Evolutionary conservation across 53 echinoderm and acorn worm species (phyloP).

Genomic region (Hippasteria phrygiana): DNA sequence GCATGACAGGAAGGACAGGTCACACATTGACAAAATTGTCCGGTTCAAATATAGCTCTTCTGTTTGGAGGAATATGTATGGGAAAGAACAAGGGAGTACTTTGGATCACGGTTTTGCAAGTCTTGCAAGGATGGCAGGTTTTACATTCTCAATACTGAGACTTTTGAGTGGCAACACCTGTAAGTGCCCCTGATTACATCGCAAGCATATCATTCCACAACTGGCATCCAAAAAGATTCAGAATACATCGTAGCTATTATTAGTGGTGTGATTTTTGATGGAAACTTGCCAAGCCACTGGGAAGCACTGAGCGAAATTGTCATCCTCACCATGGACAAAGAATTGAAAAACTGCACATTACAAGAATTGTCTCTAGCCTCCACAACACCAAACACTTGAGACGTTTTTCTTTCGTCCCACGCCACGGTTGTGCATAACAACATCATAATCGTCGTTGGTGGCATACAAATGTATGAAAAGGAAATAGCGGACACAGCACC

Average conservation of each 20-base stretch:
- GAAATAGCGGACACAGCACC: neutral
- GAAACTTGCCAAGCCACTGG: conserved; percentile 24
- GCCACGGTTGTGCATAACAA: conserved; percentile 20
- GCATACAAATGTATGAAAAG: conserved; percentile 4
- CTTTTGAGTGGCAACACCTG: conserved; percentile 34
- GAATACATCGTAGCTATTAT: conserved; percentile 9
- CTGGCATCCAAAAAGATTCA: conserved; percentile 12
- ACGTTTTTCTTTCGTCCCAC: conserved; percentile 37
- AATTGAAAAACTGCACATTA: conserved; percentile 24
- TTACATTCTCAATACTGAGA: conserved; percentile 32
- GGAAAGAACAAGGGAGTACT: neutral
- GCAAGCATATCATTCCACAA: conserved; percentile 34
- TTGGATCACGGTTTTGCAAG: conserved; percentile 15
- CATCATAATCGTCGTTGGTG: conserved; percentile 33
- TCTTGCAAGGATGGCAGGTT: conserved; percentile 53
- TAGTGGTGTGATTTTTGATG: conserved; percentile 30
- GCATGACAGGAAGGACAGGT: conserved; percentile 21
- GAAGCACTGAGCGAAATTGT: conserved; percentile 30
- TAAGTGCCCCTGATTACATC: conserved; percentile 27
- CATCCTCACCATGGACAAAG: conserved; percentile 33
- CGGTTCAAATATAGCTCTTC: conserved; percentile 11
- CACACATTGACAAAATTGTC: conserved; percentile 26
- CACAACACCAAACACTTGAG: conserved; percentile 8
- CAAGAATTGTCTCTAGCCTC: conserved; percentile 33
- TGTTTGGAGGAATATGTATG: conserved; percentile 45